phyloP scores from a whole-genome alignment of 2,888 invertebrate genomes.

The Drosophila infuscata region DNA sequence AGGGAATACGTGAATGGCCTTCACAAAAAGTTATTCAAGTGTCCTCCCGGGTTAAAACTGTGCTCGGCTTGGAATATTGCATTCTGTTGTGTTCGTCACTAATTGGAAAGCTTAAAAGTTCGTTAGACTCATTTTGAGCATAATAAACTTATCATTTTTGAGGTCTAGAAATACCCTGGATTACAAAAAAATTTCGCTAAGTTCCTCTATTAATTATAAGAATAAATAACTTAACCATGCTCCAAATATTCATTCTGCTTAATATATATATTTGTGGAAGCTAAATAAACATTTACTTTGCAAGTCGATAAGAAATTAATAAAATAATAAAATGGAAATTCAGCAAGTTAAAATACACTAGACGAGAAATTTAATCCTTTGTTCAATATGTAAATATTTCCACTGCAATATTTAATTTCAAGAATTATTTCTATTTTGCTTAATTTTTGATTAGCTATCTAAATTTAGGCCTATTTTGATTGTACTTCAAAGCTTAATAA shows the following conservation, averaged over 20 bases:
- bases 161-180: not conserved
- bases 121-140: not conserved
- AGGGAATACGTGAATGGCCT: conserved; percentile 23
- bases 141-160: not conserved
- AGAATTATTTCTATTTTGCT: not conserved
- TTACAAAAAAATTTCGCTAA: not conserved
- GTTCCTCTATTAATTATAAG: not conserved
- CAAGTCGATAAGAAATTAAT: not conserved
- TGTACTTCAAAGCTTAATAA: not conserved
- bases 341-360: not conserved
- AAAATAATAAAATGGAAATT: not conserved
- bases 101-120: not conserved
- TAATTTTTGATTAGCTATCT: not conserved
- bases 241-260: not conserved
- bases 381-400: not conserved
- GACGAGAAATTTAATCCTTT: not conserved
- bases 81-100: not conserved
- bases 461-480: too few relatives aligned
- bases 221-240: not conserved
- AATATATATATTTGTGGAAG: not conserved
- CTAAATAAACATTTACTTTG: not conserved
- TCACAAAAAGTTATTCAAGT: conserved; percentile 30
- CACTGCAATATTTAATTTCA: not conserved
- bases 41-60: conserved; percentile 10
- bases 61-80: conserved; percentile 1